phyloP scores from a whole-genome alignment of 1,140 invertebrate genomes.

The Habropoda laboriosa region DNA sequence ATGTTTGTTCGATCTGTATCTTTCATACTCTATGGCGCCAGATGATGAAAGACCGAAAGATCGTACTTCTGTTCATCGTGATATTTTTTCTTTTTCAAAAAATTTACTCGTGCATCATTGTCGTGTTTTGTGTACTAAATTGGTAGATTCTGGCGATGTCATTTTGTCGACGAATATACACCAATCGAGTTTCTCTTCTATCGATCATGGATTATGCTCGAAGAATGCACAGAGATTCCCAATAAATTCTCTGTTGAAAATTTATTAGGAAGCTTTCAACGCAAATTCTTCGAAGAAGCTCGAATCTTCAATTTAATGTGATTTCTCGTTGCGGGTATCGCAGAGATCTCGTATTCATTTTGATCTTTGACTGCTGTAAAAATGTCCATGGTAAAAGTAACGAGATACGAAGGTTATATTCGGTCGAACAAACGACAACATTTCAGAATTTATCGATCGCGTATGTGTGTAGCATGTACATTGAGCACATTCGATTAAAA shows the following conservation, averaged over 20 bases:
- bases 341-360: conserved; percentile 29
- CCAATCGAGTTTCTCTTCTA: no score
- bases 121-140: no score
- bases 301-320: neutral
- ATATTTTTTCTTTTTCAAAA: neutral
- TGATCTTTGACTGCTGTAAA: neutral
- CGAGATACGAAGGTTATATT: neutral
- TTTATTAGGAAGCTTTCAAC: conserved; percentile 6
- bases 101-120: no score
- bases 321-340: conserved; percentile 58
- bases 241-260: neutral
- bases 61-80: conserved; percentile 20
- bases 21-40: conserved; percentile 45
- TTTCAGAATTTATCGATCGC: neutral
- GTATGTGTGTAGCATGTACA: no score
- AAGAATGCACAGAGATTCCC: neutral
- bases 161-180: neutral
- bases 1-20: conserved; percentile 27
- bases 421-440: neutral
- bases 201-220: neutral
- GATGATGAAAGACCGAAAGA: conserved; percentile 22
- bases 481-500: no score
- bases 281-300: neutral
- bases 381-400: neutral
- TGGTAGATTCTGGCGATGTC: neutral